Base-by-base conservation (phyloP, 1,140 invertebrate species). In the Bombus sylvicola region DNA sequence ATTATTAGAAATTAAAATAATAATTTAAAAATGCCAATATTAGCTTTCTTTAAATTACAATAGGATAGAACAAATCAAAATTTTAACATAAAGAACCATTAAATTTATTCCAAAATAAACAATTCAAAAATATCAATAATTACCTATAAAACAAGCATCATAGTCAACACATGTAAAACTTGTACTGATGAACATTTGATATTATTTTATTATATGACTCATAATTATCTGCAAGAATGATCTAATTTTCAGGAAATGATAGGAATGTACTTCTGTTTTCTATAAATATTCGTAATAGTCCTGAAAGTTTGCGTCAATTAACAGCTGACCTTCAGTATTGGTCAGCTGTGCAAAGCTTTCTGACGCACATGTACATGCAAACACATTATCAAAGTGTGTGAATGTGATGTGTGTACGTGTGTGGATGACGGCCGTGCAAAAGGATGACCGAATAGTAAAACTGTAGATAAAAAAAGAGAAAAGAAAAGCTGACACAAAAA, bases 321-420 rank as follows among this genome's bases (percentile, higher is more conserved):
- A 88, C 83, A 87, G 86, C 83, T 89, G 87, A 88, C 85, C 87
- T 80, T 87, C 80, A 82, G 41, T 39, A 57, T 72, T 81, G 78
- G 78, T 88, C 87, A 88, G 87, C 87, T 88, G 87, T 86, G 80
- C 84, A 59, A 66, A 80, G 72, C 68, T 57, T 39, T 73, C 72
- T 57, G 84, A 81, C 83, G 66, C 83, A 79, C 68, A 83, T 10
- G 22, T 41, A 34, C 53, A 15, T 43, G n/a, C 57, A 77, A 18
- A 59, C 57, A 73, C 22, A 39, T 83, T 53, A 53, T 39, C 15
- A 1, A n/a, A 79, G 13, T 47, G 39, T 72, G 62, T 41, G 66
- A 87, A 83, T n/a, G 28, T n/a, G 3, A n/a, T n/a, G 12, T 62
- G 10, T 62, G 28, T 62, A 12, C 12, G 15, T 15, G 64, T 64